Evolutionary conservation across 35 echinoderm and acorn worm species (phyloP).

Genomic region (Eucidaris tribuloides): DNA sequence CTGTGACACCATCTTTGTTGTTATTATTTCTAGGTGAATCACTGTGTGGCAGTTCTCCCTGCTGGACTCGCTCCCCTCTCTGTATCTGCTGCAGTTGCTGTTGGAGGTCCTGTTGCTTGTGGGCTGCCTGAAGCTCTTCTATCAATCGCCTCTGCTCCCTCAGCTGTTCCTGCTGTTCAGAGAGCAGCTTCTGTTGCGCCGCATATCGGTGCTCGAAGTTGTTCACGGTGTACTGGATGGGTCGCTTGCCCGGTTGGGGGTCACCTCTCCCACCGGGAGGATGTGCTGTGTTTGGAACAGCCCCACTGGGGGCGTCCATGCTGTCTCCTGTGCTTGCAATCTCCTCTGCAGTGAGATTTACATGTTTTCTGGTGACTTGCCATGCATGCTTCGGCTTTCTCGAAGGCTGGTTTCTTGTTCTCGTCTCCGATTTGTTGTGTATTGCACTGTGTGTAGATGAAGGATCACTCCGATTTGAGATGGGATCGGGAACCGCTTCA

Average conservation of each 20-base stretch:
- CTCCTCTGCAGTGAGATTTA: constrained; percentile 77
- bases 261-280: background rate
- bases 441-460: background rate
- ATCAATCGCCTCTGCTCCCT: constrained; percentile 84
- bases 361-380: constrained; percentile 93
- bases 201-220: constrained; percentile 70
- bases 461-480: constrained; percentile 26
- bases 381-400: constrained; percentile 89
- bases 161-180: constrained; percentile 80
- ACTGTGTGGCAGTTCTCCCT: background rate
- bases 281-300: background rate
- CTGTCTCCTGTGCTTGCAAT: constrained; percentile 49
- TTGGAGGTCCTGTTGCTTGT: constrained; percentile 62
- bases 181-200: constrained; percentile 80
- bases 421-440: background rate
- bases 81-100: constrained; percentile 48
- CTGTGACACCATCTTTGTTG: too few species aligned
- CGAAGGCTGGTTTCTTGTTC: constrained; percentile 18
- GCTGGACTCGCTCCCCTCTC: background rate
- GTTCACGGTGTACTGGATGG: constrained; percentile 30
- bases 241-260: background rate
- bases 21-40: too few species aligned
- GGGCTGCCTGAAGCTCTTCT: constrained; percentile 64
- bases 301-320: background rate
- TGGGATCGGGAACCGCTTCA: background rate